Evolutionary conservation across 2,888 invertebrate species (phyloP).

Genomic region (Dascillus cervinus): DNA sequence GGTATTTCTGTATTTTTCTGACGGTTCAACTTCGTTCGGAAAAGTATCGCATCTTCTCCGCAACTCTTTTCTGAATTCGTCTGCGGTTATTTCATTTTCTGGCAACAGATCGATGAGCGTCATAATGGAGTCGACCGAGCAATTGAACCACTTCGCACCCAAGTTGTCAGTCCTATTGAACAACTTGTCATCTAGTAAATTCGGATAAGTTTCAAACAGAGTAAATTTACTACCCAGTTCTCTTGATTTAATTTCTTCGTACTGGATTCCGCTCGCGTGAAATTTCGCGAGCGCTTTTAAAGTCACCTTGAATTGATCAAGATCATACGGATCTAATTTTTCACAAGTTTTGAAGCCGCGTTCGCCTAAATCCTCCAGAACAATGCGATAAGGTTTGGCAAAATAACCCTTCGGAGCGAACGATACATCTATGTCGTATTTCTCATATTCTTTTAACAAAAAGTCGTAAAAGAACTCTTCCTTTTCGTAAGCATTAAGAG

Average conservation of each 20-base stretch:
- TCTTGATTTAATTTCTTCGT: conserved; percentile 37
- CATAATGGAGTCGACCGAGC: conserved; percentile 22
- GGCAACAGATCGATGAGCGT: conserved; percentile 24
- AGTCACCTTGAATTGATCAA: conserved; percentile 43
- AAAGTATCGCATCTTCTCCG: conserved; percentile 3
- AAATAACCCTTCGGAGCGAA: conserved; percentile 27
- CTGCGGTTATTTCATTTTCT: conserved; percentile 14
- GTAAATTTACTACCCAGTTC: conserved; percentile 17
- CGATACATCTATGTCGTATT: conserved; percentile 19
- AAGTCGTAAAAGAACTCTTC: conserved; percentile 28
- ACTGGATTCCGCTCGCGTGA: conserved; percentile 46
- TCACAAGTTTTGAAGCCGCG: conserved; percentile 17
- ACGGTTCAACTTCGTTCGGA: conserved; percentile 1
- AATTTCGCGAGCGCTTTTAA: conserved; percentile 46
- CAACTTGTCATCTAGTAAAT: conserved; percentile 23
- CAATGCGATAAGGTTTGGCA: conserved; percentile 23
- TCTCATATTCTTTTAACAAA: conserved; percentile 21
- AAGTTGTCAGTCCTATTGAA: conserved; percentile 15
- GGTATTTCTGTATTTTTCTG: conserved; percentile 16
- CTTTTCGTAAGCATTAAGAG: conserved; percentile 25
- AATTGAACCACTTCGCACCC: conserved; percentile 18
- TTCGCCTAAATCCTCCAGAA: conserved; percentile 28
- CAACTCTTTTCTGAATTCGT: conserved; percentile 20
- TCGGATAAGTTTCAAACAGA: conserved; percentile 19
- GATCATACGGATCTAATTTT: conserved; percentile 35